These are phyloP conservation scores for Odocoileus virginianus DNA, from an alignment of 2,113 vertebrate genomes.

Conservation along the genomic window DNA sequence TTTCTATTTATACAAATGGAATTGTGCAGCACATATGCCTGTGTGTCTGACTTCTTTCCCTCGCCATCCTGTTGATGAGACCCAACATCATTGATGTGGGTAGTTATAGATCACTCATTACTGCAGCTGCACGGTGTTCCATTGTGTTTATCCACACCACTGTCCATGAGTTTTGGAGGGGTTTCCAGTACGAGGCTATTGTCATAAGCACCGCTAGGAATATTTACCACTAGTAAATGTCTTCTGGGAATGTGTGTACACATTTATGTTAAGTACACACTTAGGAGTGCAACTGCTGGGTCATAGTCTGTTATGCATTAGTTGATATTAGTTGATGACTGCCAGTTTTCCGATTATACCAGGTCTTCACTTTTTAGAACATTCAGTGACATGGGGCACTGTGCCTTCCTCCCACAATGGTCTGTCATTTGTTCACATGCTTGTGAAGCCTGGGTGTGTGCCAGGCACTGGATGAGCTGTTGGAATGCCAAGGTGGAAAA, in stretches of 20 bases:
- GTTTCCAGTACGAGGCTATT: neutral
- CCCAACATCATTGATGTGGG: neutral
- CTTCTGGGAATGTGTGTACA: neutral
- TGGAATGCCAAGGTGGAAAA: neutral
- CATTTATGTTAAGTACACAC: neutral
- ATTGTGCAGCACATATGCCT: neutral
- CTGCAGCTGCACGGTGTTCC: neutral
- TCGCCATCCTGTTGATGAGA: neutral
- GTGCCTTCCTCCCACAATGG: neutral
- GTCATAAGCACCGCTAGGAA: neutral
- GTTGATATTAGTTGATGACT: neutral
- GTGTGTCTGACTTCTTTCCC: neutral
- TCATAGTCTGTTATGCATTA: neutral
- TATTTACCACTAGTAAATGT: neutral
- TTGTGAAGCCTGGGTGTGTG: neutral
- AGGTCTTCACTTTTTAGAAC: neutral
- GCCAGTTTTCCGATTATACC: neutral
- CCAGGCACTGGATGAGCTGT: neutral
- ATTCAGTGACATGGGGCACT: accelerated
- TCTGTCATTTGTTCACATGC: neutral
- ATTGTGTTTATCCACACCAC: neutral
- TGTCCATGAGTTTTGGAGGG: neutral
- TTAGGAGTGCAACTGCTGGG: neutral
- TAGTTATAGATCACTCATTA: neutral
- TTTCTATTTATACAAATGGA: neutral